These are phyloP conservation scores for Leucophenga varia DNA, from an alignment of 1,140 invertebrate species.

Conservation along the genomic window DNA sequence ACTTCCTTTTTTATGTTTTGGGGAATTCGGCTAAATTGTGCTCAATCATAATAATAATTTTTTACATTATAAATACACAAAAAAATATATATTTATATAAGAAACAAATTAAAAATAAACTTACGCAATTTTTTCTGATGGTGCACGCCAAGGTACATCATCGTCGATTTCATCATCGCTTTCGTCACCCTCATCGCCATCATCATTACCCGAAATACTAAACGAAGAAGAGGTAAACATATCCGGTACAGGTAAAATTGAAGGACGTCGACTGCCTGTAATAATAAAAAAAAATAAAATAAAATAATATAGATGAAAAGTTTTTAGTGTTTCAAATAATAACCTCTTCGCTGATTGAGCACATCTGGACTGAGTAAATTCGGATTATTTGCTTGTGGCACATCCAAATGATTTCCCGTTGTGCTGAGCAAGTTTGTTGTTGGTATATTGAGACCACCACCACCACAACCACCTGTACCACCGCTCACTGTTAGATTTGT, in stretches of 20 bases:
- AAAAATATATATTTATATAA: background rate
- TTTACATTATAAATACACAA: no score
- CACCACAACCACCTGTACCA: conserved; percentile 22
- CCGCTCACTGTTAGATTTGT: background rate
- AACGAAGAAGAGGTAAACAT: conserved; percentile 79
- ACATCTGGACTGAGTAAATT: conserved; percentile 80
- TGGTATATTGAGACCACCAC: conserved; percentile 28
- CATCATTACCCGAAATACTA: conserved; percentile 71
- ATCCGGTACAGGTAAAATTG: conserved; percentile 84
- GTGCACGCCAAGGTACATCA: conserved; percentile 84
- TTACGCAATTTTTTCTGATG: conserved; percentile 88
- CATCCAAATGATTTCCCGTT: conserved; percentile 73
- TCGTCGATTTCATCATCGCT: conserved; percentile 87
- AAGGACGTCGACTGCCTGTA: conserved; percentile 78
- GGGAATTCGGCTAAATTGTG: background rate
- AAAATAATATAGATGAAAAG: background rate
- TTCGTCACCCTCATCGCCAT: conserved; percentile 73
- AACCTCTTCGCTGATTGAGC: conserved; percentile 73
- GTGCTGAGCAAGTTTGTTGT: conserved; percentile 36
- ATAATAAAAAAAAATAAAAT: background rate
- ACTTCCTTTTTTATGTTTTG: background rate
- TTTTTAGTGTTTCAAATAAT: conserved; percentile 11
- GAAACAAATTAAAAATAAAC: conserved; percentile 45
- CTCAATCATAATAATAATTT: no score
- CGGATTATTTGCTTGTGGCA: conserved; percentile 74